Evolutionary conservation across 2,888 invertebrate species (phyloP).

Genomic region (Chloroclystis v-ata): DNA sequence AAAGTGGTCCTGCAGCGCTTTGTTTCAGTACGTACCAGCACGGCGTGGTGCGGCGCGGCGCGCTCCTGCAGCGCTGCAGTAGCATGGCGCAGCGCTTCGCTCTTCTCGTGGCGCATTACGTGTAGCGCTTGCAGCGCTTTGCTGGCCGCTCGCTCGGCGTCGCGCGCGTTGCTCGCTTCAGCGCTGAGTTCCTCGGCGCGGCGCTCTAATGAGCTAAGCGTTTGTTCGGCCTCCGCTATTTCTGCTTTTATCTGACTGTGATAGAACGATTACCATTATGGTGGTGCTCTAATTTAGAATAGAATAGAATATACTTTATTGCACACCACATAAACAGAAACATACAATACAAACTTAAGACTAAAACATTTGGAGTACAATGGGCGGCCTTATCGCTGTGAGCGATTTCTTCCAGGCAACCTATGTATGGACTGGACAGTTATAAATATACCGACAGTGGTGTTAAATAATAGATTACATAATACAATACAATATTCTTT

Average conservation of each 20-base stretch:
- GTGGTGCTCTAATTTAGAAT: no score
- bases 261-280: no score
- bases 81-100: slow-evolving; percentile 48
- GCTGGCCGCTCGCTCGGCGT: slow-evolving; percentile 53
- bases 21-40: slow-evolving; percentile 40
- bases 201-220: slow-evolving; percentile 42
- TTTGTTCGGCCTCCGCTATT: slow-evolving; percentile 50
- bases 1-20: not conserved
- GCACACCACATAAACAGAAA: no score
- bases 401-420: no score
- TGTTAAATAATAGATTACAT: no score
- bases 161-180: slow-evolving; percentile 49
- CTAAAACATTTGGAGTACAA: no score
- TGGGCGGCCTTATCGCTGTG: no score
- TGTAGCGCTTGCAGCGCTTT: slow-evolving; percentile 49
- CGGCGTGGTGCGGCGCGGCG: slow-evolving; percentile 50
- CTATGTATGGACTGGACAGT: no score
- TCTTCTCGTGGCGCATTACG: slow-evolving; percentile 42
- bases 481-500: no score
- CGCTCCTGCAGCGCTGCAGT: slow-evolving; percentile 46
- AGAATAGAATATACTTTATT: no score
- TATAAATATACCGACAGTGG: no score
- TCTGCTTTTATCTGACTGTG: slow-evolving; percentile 39
- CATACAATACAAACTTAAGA: no score
- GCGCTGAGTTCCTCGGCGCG: slow-evolving; percentile 49